A percentile compares a stretch with the other conserved stretches of the same genome.
Evolutionary conservation across 2,888 invertebrate species (phyloP).

Genomic region (Cheilosia grossa): DNA sequence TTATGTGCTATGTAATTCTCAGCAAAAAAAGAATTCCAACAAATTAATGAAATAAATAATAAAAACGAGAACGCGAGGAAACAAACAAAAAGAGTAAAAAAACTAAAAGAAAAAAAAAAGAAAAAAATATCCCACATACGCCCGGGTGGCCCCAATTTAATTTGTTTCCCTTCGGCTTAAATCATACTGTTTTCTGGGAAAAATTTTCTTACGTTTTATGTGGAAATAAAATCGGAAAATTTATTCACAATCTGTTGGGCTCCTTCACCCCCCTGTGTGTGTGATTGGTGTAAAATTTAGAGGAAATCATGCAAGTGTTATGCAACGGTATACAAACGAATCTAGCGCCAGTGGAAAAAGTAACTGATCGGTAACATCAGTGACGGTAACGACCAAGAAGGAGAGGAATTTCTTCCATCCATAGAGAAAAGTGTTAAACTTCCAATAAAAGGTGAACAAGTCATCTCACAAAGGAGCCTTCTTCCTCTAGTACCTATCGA

Average conservation of each 20-base stretch:
- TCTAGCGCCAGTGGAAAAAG: slow-evolving; percentile 11
- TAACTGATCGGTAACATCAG: slow-evolving; percentile 36
- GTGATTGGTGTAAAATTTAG: slow-evolving; percentile 32
- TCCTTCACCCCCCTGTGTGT: slow-evolving; percentile 5
- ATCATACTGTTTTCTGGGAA: slow-evolving; percentile 41
- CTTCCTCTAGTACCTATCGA: slow-evolving; percentile 34
- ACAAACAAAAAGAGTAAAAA: slow-evolving; percentile 25
- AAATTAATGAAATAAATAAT: slow-evolving; percentile 6
- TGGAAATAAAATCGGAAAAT: slow-evolving; percentile 61
- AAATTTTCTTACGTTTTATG: slow-evolving; percentile 30
- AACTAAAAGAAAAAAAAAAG: slow-evolving; percentile 9
- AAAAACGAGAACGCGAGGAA: not conserved
- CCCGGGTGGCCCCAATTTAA: slow-evolving; percentile 48
- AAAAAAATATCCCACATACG: slow-evolving; percentile 59
- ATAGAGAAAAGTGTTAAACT: slow-evolving; percentile 48
- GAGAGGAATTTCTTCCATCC: slow-evolving; percentile 13
- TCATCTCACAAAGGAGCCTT: slow-evolving; percentile 30
- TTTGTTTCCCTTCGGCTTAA: not conserved
- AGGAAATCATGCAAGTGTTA: not conserved
- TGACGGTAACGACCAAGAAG: slow-evolving; percentile 36
- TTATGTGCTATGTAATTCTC: slow-evolving; percentile 34
- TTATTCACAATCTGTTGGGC: slow-evolving; percentile 47
- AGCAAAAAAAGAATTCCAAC: not conserved
- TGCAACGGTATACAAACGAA: slow-evolving; percentile 16
- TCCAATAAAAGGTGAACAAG: slow-evolving; percentile 60